Conservation (phyloP, 2,888 invertebrate genomes). For the Ctena decussata region DNA sequence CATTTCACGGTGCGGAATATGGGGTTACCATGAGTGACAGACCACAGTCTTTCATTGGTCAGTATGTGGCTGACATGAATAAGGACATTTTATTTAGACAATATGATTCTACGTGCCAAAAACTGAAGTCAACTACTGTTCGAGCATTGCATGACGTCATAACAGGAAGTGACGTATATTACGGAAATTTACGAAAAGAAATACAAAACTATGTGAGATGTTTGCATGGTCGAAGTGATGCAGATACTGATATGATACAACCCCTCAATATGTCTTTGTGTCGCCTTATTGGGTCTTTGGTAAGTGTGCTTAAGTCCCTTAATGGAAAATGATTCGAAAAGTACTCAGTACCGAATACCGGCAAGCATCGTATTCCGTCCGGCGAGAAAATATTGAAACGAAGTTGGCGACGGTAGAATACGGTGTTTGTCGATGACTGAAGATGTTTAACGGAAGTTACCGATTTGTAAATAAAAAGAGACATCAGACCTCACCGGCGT, state of each 20-base stretch:
- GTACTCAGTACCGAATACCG: too few species aligned
- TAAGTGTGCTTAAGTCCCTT: too few species aligned
- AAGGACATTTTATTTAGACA: conserved; percentile 60
- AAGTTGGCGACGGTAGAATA: too few species aligned
- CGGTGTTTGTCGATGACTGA: too few species aligned
- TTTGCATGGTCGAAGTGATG: conserved; percentile 16
- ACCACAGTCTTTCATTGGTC: conserved; percentile 60
- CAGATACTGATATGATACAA: conserved; percentile 50
- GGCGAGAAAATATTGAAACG: too few species aligned
- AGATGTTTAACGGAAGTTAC: too few species aligned
- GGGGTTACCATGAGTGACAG: conserved; percentile 44
- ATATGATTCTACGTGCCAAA: conserved; percentile 58
- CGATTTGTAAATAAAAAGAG: too few species aligned
- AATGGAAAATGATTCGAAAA: too few species aligned
- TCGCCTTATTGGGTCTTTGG: conserved; percentile 65
- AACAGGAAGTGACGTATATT: conserved; percentile 27
- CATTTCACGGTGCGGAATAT: conserved; percentile 42
- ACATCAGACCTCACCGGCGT: too few species aligned
- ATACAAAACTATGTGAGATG: conserved; percentile 37
- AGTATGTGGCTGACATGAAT: conserved; percentile 46
- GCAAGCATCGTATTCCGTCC: too few species aligned
- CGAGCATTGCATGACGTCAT: conserved; percentile 46
- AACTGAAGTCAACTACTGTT: conserved; percentile 46
- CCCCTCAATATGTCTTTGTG: conserved; percentile 65
- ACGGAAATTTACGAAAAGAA: conserved; percentile 13